These are phyloP conservation scores for Scolopax mira DNA, from an alignment of 2,113 vertebrate genomes.

Conservation along the genomic window DNA sequence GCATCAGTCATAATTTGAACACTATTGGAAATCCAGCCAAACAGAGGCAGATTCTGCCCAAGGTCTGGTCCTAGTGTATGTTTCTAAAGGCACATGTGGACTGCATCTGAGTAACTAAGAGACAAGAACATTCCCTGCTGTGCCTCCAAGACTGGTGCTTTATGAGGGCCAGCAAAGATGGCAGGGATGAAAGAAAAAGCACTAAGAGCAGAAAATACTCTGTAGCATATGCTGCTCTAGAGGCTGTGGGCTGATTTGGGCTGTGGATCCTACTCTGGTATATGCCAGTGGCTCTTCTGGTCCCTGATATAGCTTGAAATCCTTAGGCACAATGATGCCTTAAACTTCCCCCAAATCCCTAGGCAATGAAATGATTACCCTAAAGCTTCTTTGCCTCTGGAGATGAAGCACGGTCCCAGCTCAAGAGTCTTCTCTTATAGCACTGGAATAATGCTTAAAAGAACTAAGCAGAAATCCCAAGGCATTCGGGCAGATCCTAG, in stretches of 20 bases:
- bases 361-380: slow-evolving; percentile 16
- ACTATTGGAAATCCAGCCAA: not conserved
- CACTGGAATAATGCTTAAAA: not conserved
- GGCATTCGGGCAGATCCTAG: not conserved
- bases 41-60: not conserved
- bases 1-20: not conserved
- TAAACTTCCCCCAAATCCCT: not conserved
- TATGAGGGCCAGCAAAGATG: not conserved
- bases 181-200: not conserved
- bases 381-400: slow-evolving; percentile 26
- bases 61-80: not conserved
- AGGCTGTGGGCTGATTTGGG: not conserved
- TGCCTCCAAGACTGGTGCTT: not conserved
- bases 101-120: not conserved
- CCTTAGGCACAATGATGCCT: not conserved
- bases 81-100: not conserved
- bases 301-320: not conserved
- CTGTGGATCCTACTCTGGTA: not conserved
- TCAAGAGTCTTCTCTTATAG: not conserved
- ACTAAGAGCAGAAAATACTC: not conserved
- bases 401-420: not conserved
- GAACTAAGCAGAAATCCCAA: not conserved
- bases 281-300: not conserved
- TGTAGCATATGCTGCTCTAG: not conserved
- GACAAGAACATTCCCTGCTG: not conserved